phyloP scores from a whole-genome alignment of 2,888 invertebrate species.

The Spisula solida region DNA sequence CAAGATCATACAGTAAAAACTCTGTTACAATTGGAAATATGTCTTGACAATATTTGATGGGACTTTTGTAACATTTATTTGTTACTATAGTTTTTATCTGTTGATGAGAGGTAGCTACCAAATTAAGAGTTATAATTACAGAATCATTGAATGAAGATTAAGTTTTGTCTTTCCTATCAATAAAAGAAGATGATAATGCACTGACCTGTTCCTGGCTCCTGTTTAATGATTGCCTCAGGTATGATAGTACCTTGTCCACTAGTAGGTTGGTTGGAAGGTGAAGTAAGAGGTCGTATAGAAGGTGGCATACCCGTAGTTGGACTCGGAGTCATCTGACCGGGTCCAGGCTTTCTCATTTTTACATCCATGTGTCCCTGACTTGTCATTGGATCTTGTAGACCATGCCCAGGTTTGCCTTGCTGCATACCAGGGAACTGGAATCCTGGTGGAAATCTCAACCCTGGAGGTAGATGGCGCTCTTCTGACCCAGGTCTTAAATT shows the following conservation, averaged over 20 bases:
- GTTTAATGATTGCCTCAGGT: conserved; percentile 57
- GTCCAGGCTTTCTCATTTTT: conserved; percentile 37
- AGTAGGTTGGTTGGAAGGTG: not conserved
- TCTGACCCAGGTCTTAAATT: conserved; percentile 51
- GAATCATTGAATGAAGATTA: too few species aligned
- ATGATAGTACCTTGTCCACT: conserved; percentile 36
- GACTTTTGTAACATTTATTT: too few species aligned
- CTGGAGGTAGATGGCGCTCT: conserved; percentile 39
- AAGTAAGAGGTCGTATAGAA: not conserved
- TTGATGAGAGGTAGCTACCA: too few species aligned
- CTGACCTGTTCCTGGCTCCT: conserved; percentile 54
- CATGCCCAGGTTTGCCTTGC: conserved; percentile 20
- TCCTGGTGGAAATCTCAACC: conserved; percentile 49
- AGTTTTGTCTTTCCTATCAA: not conserved
- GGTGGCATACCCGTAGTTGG: not conserved
- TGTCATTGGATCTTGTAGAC: conserved; percentile 15
- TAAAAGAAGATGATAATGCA: not conserved
- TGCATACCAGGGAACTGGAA: conserved; percentile 43
- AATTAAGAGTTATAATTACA: too few species aligned
- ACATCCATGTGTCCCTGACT: conserved; percentile 46
- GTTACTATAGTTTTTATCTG: too few species aligned
- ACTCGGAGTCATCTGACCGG: conserved; percentile 4
- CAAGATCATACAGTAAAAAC: too few species aligned
- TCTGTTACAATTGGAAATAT: too few species aligned
- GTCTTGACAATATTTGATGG: too few species aligned